Evolutionary conservation across 2,113 vertebrate species (phyloP).

Genomic region (Pelecanoides urinatrix): DNA sequence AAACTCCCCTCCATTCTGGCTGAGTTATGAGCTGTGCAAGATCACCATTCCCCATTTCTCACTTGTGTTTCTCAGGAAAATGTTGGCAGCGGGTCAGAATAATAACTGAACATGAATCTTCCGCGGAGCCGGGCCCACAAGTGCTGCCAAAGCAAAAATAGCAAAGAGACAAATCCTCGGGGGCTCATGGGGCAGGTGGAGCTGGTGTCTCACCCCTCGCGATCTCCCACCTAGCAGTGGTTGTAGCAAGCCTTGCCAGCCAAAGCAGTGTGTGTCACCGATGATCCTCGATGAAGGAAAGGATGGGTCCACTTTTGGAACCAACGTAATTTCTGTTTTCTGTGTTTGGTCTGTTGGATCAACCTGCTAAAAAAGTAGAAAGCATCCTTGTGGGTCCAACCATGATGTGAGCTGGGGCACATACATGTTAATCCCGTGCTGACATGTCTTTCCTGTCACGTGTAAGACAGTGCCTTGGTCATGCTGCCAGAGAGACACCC

Average conservation of each 20-base stretch:
- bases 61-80: constrained; percentile 28
- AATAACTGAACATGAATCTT: neutral
- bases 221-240: neutral
- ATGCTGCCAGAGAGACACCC: rapidly evolving
- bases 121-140: neutral
- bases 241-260: neutral
- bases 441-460: rapidly evolving
- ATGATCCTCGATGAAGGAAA: neutral
- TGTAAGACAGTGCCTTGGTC: rapidly evolving
- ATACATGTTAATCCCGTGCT: rapidly evolving
- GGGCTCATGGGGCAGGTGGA: neutral
- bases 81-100: neutral
- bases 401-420: neutral
- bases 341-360: neutral
- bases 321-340: neutral
- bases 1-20: neutral
- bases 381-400: neutral
- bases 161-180: neutral
- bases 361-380: neutral
- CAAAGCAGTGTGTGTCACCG: rapidly evolving
- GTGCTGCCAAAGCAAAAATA: neutral
- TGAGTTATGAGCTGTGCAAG: constrained; percentile 25
- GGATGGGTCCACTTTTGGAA: neutral
- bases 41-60: neutral
- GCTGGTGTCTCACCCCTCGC: neutral